These are phyloP conservation scores for Caenorhabditis macrosperma DNA, from an alignment of 2,888 invertebrate species.

Conservation along the genomic window DNA sequence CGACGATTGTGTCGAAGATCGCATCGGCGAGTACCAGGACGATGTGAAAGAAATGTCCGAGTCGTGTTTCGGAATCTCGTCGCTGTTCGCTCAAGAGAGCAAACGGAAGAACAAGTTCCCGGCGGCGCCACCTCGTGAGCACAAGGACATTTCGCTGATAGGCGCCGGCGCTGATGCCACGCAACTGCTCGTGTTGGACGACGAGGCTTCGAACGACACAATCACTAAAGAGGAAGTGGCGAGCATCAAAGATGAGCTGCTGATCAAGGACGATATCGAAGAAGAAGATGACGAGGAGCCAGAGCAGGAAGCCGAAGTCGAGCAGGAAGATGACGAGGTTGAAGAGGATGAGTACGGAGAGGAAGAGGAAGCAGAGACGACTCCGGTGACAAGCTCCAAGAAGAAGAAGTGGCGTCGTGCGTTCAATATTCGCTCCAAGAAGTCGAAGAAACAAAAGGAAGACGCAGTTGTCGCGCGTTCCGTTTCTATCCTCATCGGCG, in stretches of 20 bases:
- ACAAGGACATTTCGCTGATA: constrained; percentile 7
- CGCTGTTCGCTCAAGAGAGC: constrained; percentile 75
- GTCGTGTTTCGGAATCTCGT: constrained; percentile 77
- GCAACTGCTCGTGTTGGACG: constrained; percentile 28
- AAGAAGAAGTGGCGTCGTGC: constrained; percentile 44
- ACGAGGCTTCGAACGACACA: constrained; percentile 41
- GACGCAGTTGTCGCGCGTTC: constrained; percentile 26
- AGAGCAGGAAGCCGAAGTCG: constrained; percentile 8
- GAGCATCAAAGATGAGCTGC: constrained; percentile 11
- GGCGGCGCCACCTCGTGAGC: constrained; percentile 59
- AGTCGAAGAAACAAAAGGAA: constrained; percentile 64
- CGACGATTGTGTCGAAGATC: constrained; percentile 76
- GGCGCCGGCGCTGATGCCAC: constrained; percentile 17
- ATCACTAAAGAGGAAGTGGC: constrained; percentile 21
- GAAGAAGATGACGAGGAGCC: constrained; percentile 3
- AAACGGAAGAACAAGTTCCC: constrained; percentile 75
- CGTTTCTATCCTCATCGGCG: constrained; percentile 73
- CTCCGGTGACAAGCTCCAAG: constrained; percentile 27
- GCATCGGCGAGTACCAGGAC: constrained; percentile 75
- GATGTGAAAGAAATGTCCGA: constrained; percentile 79
- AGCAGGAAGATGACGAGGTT: background rate
- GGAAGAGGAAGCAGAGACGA: constrained; percentile 15
- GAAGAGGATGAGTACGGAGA: constrained; percentile 17
- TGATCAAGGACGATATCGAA: constrained; percentile 43
- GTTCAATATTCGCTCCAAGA: constrained; percentile 69